phyloP scores from a whole-genome alignment of 2,113 vertebrate species.

The Prunella himalayana region DNA sequence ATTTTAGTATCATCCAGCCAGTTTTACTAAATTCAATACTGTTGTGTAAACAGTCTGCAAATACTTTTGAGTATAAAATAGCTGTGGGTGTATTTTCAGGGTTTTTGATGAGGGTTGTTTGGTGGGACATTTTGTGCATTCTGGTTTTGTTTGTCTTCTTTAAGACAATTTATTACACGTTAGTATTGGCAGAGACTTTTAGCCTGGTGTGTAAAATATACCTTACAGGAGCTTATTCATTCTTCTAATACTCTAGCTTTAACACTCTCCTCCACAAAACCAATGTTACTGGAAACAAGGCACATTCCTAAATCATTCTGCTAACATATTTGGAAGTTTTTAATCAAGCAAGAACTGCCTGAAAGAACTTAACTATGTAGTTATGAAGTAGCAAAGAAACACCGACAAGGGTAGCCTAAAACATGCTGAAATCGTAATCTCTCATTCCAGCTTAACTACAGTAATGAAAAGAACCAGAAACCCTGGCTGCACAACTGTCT shows the following conservation, averaged over 20 bases:
- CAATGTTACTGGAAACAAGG: background rate
- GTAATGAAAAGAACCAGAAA: background rate
- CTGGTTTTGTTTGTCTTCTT: background rate
- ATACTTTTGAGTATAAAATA: background rate
- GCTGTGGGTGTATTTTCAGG: background rate
- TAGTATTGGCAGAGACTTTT: background rate
- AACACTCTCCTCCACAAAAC: background rate
- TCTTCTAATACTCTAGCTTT: background rate
- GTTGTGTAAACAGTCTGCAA: background rate
- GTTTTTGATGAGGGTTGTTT: background rate
- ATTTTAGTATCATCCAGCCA: background rate
- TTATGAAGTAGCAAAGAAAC: background rate
- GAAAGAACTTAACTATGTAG: background rate
- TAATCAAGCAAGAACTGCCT: background rate
- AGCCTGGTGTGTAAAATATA: background rate
- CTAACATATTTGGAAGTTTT: background rate
- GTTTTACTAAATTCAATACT: background rate
- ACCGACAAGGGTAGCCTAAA: background rate
- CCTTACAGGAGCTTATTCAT: background rate
- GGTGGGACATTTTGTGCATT: accelerated
- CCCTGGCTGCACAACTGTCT: background rate
- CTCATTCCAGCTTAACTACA: background rate
- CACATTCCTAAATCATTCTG: background rate
- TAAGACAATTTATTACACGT: background rate
- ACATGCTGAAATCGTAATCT: background rate